Percentiles rank a stretch among this genome's conserved stretches.
These are phyloP conservation scores for Vanessa atalanta DNA, from an alignment of 1,140 invertebrate species.

Conservation along the genomic window DNA sequence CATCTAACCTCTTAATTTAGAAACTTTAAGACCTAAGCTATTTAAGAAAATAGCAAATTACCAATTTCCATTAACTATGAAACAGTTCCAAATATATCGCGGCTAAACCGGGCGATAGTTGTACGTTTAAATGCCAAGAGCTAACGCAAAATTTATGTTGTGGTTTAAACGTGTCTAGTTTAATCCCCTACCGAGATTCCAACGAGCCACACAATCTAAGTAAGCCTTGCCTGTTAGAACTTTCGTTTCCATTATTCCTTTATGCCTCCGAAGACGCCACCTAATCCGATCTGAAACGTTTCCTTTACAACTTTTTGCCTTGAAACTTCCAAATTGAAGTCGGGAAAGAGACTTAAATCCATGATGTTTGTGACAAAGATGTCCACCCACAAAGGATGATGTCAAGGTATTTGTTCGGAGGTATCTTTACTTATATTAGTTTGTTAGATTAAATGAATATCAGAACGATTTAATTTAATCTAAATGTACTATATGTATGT, in stretches of 20 bases:
- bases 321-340: conserved; percentile 33
- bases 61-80: background rate
- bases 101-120: conserved; percentile 19
- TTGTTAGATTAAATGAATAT: too few species aligned
- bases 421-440: background rate
- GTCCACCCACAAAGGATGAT: conserved; percentile 7
- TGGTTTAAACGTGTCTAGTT: conserved; percentile 32
- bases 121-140: conserved; percentile 28
- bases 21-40: too few species aligned
- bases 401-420: background rate
- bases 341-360: conserved; percentile 20
- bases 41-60: background rate
- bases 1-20: too few species aligned
- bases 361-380: conserved; percentile 31
- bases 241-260: conserved; percentile 33
- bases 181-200: conserved; percentile 31
- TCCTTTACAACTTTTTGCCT: conserved; percentile 29
- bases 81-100: conserved; percentile 25
- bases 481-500: too few species aligned
- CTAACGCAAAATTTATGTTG: conserved; percentile 35
- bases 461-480: too few species aligned
- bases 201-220: conserved; percentile 34
- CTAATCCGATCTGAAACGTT: conserved; percentile 36
- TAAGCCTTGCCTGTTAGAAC: conserved; percentile 32
- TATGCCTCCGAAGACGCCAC: conserved; percentile 26